Conservation (phyloP, 2,113 vertebrate species). For the Atherinomorus stipes region DNA sequence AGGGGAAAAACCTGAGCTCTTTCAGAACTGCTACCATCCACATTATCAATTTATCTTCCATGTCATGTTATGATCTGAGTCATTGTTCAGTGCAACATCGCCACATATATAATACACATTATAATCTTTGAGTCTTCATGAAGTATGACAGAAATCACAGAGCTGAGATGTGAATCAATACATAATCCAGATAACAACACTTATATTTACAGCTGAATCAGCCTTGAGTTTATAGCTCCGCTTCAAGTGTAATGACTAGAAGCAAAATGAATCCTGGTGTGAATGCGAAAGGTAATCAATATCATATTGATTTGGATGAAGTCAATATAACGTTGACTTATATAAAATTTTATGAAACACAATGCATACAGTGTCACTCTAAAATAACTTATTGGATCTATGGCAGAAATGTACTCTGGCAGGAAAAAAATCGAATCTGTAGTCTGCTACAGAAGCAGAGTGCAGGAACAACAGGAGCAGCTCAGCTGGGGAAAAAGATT, state of each 20-base stretch:
- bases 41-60: slow-evolving; percentile 27
- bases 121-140: slow-evolving; percentile 41
- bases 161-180: slow-evolving; percentile 43
- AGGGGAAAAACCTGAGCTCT: neutral
- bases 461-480: neutral
- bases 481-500: no score
- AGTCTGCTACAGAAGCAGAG: neutral
- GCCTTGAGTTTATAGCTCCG: slow-evolving; percentile 30
- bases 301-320: neutral
- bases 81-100: slow-evolving; percentile 8
- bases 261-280: slow-evolving; percentile 17
- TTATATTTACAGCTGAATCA: slow-evolving; percentile 30
- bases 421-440: no score
- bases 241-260: slow-evolving; percentile 15
- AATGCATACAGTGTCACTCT: no score
- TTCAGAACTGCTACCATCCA: neutral
- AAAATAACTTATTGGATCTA: neutral
- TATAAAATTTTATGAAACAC: neutral
- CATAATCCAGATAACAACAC: slow-evolving; percentile 42
- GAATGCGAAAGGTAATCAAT: slow-evolving; percentile 10
- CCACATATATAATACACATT: slow-evolving; percentile 23
- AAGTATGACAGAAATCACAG: slow-evolving; percentile 37
- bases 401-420: neutral
- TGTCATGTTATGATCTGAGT: slow-evolving; percentile 27
- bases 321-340: neutral